phyloP scores from a whole-genome alignment of 2,113 vertebrate species.

The Pangasianodon hypophthalmus region DNA sequence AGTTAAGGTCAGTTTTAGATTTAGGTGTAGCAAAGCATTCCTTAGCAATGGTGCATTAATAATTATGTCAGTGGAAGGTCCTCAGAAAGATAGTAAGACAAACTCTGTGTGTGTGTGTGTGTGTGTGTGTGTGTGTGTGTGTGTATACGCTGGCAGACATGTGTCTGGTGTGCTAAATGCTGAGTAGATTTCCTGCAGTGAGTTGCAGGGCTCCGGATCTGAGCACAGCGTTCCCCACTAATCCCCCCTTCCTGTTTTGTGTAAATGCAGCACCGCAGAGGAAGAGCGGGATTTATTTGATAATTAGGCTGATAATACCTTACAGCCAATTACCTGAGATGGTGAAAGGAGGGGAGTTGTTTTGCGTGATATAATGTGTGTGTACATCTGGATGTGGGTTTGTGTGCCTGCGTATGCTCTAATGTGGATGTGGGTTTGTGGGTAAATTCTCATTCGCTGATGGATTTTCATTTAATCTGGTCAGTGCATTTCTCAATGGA shows the following conservation, averaged over 20 bases:
- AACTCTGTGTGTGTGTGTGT: conserved; percentile 29
- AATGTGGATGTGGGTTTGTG: conserved; percentile 32
- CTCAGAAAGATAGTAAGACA: neutral
- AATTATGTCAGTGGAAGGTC: neutral
- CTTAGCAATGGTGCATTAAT: neutral
- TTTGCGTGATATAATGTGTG: conserved; percentile 26
- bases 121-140: conserved; percentile 38
- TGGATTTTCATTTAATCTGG: conserved; percentile 2
- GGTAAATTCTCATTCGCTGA: conserved; percentile 12
- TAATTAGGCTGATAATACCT: conserved; percentile 71
- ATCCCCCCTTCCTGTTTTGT: conserved; percentile 77
- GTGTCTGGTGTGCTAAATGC: conserved; percentile 51
- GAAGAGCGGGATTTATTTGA: conserved; percentile 70
- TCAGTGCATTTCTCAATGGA: neutral
- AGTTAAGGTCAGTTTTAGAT: neutral
- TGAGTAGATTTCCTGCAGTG: conserved; percentile 55
- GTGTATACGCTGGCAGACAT: conserved; percentile 14
- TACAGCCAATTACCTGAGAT: conserved; percentile 60
- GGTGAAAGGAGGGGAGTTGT: conserved; percentile 33
- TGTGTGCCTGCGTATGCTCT: neutral
- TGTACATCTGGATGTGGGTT: conserved; percentile 23
- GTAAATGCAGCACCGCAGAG: conserved; percentile 64
- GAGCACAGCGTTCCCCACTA: conserved; percentile 68
- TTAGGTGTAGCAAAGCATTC: neutral
- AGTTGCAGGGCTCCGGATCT: conserved; percentile 70